These are phyloP conservation scores for Leguminivora glycinivorella DNA, from an alignment of 1,140 invertebrate genomes.

Conservation along the genomic window DNA sequence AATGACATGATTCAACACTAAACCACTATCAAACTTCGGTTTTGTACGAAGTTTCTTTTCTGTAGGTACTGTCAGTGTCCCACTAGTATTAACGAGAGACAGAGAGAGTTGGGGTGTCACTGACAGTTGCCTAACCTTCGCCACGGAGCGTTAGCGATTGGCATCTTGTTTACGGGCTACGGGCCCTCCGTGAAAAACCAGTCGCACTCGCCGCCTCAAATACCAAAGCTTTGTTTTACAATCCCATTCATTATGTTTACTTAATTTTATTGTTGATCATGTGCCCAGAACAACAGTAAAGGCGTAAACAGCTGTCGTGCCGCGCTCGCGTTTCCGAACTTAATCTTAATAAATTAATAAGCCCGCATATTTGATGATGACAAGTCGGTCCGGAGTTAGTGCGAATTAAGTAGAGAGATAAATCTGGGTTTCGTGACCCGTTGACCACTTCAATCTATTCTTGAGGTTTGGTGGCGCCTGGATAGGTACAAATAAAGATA, in stretches of 20 bases:
- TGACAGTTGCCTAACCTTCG: too few relatives aligned
- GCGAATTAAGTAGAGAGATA: constrained; percentile 24
- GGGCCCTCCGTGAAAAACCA: constrained; percentile 3
- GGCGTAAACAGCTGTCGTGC: constrained; percentile 22
- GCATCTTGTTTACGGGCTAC: too few relatives aligned
- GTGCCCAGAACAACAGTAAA: constrained; percentile 19
- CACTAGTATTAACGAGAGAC: too few relatives aligned
- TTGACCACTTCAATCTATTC: background rate
- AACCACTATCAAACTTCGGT: too few relatives aligned
- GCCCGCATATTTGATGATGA: constrained; percentile 27
- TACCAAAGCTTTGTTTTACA: constrained; percentile 21
- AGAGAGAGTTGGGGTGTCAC: too few relatives aligned
- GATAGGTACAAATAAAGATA: too few relatives aligned
- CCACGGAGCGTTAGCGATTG: too few relatives aligned
- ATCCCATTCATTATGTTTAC: constrained; percentile 16
- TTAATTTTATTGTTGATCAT: constrained; percentile 25
- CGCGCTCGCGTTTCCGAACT: background rate
- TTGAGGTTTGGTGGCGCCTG: constrained; percentile 3
- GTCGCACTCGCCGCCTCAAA: background rate
- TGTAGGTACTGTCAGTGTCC: too few relatives aligned
- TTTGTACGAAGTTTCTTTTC: too few relatives aligned
- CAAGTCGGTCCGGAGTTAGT: constrained; percentile 16
- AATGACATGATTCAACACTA: too few relatives aligned
- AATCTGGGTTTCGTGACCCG: constrained; percentile 23
- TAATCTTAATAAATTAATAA: constrained; percentile 29